phyloP scores from a whole-genome alignment of 2,888 invertebrate genomes.

The Cataglyphis cursor region DNA sequence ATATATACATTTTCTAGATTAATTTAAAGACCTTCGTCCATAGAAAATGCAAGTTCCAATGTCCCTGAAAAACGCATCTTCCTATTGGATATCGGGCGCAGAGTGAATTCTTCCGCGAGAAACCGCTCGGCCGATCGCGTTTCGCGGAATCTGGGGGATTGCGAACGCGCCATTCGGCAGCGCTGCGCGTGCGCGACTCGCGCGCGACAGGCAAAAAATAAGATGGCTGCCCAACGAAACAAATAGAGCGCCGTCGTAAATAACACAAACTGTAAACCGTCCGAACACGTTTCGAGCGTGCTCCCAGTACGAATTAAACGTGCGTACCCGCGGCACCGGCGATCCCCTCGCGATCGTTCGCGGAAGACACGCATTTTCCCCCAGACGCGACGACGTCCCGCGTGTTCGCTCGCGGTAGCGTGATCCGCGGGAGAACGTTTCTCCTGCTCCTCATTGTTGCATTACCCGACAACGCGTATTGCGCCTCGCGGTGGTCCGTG shows the following conservation, averaged over 20 bases:
- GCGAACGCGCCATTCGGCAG: constrained; percentile 58
- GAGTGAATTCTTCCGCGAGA: no score
- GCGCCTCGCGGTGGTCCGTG: background rate
- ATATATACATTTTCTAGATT: no score
- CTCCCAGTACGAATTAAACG: constrained; percentile 1
- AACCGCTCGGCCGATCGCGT: background rate
- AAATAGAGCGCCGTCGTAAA: constrained; percentile 82
- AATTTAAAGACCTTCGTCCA: no score
- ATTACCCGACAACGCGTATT: background rate
- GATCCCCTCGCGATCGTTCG: background rate
- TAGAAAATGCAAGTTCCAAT: no score
- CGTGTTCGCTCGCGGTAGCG: constrained; percentile 11
- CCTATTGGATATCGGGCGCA: background rate
- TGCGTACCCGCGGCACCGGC: constrained; percentile 24
- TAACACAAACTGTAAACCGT: constrained; percentile 80
- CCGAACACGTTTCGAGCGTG: constrained; percentile 59
- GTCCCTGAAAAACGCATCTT: background rate
- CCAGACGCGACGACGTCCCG: background rate
- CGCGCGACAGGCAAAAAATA: constrained; percentile 80
- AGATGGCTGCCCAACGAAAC: constrained; percentile 82
- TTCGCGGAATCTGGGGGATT: constrained; percentile 47
- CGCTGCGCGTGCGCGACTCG: constrained; percentile 70
- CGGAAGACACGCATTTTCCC: background rate
- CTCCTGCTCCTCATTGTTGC: no score
- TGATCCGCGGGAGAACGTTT: background rate